Percentiles rank a stretch among this genome's conserved stretches.
Evolutionary conservation across 2,797 vertebrate genomes (phyloP).

Genomic region (Peromyscus nudipes): DNA sequence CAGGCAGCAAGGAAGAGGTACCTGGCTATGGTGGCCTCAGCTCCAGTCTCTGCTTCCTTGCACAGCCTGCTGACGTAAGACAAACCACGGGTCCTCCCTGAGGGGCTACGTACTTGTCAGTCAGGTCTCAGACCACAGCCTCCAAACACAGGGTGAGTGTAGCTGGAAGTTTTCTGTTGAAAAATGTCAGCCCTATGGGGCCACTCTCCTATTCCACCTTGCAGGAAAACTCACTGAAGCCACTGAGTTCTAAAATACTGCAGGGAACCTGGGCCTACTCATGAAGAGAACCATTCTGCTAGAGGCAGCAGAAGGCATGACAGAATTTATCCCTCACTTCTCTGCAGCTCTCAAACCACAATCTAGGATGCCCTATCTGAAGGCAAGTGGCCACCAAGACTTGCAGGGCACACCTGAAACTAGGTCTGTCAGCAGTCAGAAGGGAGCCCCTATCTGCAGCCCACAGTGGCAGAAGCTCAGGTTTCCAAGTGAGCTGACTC

Average conservation of each 20-base stretch:
- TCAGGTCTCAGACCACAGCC: not conserved
- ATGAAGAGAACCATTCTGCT: too few species aligned
- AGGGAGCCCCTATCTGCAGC: not conserved
- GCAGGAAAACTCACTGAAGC: not conserved
- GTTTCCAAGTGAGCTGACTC: not conserved
- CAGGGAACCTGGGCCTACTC: not conserved
- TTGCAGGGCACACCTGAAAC: not conserved
- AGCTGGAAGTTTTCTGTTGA: too few species aligned
- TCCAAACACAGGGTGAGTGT: not conserved
- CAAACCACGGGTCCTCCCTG: not conserved
- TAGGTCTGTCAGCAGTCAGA: not conserved
- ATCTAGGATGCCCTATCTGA: too few species aligned
- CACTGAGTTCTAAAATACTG: not conserved
- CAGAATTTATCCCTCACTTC: fast-evolving
- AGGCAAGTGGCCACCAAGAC: not conserved
- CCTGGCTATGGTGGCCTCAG: not conserved
- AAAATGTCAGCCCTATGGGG: fast-evolving
- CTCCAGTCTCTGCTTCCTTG: not conserved
- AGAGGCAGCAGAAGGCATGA: not conserved
- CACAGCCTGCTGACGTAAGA: fast-evolving
- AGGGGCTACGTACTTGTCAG: not conserved
- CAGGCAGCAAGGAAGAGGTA: not conserved
- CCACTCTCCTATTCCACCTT: not conserved
- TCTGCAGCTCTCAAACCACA: not conserved
- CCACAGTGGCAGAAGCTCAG: not conserved